These are phyloP conservation scores for Procapra przewalskii DNA, from an alignment of 2,113 vertebrate species.

Conservation along the genomic window DNA sequence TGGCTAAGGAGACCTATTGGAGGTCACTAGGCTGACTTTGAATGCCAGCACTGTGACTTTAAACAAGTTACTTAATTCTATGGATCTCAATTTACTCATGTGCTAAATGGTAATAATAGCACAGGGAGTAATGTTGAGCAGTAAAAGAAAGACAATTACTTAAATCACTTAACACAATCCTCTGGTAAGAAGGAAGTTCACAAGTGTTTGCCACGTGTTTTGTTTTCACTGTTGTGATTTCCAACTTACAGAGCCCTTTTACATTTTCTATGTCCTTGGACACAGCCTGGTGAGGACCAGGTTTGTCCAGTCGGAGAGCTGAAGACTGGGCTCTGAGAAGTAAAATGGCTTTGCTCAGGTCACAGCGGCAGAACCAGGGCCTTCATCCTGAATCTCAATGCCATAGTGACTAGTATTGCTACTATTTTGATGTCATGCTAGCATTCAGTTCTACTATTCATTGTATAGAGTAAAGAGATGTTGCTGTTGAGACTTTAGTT, in stretches of 20 bases:
- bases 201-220: neutral
- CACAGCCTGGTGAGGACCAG: neutral
- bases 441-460: neutral
- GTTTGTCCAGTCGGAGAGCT: neutral
- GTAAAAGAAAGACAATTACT: neutral
- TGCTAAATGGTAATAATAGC: neutral
- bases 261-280: neutral
- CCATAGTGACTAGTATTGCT: neutral
- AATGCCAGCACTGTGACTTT: neutral
- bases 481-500: neutral
- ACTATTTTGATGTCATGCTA: neutral
- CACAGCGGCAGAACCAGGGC: neutral
- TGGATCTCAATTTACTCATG: neutral
- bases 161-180: neutral
- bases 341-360: neutral
- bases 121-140: neutral
- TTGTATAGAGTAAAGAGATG: neutral
- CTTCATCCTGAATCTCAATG: neutral
- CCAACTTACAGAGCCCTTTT: neutral
- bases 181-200: neutral
- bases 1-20: neutral
- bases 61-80: neutral
- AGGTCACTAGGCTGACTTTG: neutral
- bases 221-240: neutral
- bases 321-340: neutral